These are phyloP conservation scores for Platichthys stellatus DNA, from an alignment of 2,113 vertebrate species.

Conservation along the genomic window DNA sequence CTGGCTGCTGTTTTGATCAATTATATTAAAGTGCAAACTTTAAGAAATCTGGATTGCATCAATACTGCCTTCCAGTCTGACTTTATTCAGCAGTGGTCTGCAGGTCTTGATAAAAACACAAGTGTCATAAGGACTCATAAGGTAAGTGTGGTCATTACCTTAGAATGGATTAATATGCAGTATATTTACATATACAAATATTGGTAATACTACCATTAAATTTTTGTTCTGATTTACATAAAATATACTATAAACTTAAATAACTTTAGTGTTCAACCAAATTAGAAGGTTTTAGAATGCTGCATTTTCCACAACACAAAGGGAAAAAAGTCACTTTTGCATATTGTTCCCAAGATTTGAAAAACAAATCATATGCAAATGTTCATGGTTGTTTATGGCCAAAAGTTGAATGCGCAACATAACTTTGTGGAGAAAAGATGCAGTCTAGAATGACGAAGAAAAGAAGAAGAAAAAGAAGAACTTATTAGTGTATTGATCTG, in stretches of 20 bases:
- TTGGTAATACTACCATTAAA: background rate
- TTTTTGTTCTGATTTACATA: background rate
- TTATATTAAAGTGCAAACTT: constrained; percentile 77
- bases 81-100: constrained; percentile 19
- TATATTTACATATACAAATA: background rate
- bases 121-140: constrained; percentile 16
- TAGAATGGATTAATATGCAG: background rate
- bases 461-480: no score
- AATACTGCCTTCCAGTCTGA: constrained; percentile 43
- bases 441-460: no score
- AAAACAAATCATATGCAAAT: no score
- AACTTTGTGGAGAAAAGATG: no score
- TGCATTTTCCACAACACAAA: no score
- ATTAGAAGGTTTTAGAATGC: no score
- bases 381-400: no score
- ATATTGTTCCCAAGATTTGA: no score
- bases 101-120: background rate
- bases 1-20: constrained; percentile 77
- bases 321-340: no score
- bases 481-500: no score
- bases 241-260: background rate
- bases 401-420: no score
- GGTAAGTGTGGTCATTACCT: background rate
- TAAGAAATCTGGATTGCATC: constrained; percentile 59
- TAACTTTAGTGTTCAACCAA: background rate